Conservation (phyloP, 2,888 invertebrate genomes). For the Microchrysa polita region DNA sequence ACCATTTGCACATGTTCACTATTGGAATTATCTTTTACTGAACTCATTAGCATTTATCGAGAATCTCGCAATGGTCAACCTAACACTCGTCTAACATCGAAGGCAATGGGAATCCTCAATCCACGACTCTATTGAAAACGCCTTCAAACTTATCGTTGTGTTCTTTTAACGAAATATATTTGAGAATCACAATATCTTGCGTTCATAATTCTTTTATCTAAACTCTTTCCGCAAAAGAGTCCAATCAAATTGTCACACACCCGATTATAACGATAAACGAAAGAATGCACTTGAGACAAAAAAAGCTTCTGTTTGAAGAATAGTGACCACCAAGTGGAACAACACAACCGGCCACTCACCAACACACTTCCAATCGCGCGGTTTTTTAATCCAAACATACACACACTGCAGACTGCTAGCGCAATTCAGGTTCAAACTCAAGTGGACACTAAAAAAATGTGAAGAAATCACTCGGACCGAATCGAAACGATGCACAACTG, state of each 20-base stretch:
- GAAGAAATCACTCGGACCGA: neutral
- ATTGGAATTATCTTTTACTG: neutral
- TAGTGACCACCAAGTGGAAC: neutral
- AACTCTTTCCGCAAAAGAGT: slow-evolving; percentile 7
- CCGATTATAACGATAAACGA: neutral
- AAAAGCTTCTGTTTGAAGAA: slow-evolving; percentile 11
- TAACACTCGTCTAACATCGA: neutral
- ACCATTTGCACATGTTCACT: slow-evolving; percentile 11
- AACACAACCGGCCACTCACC: neutral
- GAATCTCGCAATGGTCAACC: neutral
- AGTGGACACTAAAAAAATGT: neutral
- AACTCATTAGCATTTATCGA: slow-evolving; percentile 15
- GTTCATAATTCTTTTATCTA: neutral
- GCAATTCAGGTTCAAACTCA: slow-evolving; percentile 13
- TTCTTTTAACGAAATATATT: slow-evolving; percentile 10
- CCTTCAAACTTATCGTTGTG: neutral
- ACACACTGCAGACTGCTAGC: neutral
- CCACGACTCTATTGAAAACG: neutral
- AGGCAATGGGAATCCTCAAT: slow-evolving; percentile 4
- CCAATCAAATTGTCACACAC: slow-evolving; percentile 36
- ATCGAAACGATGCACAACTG: slow-evolving; percentile 18
- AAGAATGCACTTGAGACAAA: slow-evolving; percentile 5
- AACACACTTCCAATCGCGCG: neutral
- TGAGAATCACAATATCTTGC: slow-evolving; percentile 1
- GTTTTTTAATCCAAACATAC: too few species aligned